Evolutionary conservation across 1,140 invertebrate genomes (phyloP).

Genomic region (Lithobius niger): DNA sequence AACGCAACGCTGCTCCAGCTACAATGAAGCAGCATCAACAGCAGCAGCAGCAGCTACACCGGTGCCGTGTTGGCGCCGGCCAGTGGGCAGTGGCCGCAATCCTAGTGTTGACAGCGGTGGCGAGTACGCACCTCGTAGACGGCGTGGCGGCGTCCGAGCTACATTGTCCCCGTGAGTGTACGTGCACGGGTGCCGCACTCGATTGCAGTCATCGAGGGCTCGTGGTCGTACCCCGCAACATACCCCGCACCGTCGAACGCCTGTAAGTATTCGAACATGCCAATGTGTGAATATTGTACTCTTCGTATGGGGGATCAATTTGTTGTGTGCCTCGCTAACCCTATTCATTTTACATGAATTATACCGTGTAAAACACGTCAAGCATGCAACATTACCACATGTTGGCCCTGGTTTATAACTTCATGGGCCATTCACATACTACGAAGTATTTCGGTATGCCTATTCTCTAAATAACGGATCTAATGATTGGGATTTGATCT

Average conservation of each 20-base stretch:
- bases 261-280: conserved; percentile 78
- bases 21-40: neutral
- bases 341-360: too few relatives aligned
- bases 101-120: neutral
- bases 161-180: conserved; percentile 64
- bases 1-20: too few relatives aligned
- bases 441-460: too few relatives aligned
- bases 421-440: too few relatives aligned
- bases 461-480: too few relatives aligned
- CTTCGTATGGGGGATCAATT: too few relatives aligned
- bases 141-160: neutral
- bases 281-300: too few relatives aligned
- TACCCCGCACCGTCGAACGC: conserved; percentile 60
- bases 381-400: too few relatives aligned
- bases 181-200: conserved; percentile 56
- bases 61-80: neutral
- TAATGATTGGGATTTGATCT: too few relatives aligned
- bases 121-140: neutral
- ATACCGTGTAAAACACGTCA: too few relatives aligned
- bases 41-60: neutral
- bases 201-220: conserved; percentile 68
- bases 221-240: conserved; percentile 56
- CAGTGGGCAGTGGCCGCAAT: neutral
- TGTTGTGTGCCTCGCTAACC: too few relatives aligned
- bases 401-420: too few relatives aligned